Percentiles rank a stretch among this genome's conserved stretches.
These are phyloP conservation scores for Nematostella vectensis DNA, from an alignment of 92 coral and sea anemone species.

Conservation along the genomic window DNA sequence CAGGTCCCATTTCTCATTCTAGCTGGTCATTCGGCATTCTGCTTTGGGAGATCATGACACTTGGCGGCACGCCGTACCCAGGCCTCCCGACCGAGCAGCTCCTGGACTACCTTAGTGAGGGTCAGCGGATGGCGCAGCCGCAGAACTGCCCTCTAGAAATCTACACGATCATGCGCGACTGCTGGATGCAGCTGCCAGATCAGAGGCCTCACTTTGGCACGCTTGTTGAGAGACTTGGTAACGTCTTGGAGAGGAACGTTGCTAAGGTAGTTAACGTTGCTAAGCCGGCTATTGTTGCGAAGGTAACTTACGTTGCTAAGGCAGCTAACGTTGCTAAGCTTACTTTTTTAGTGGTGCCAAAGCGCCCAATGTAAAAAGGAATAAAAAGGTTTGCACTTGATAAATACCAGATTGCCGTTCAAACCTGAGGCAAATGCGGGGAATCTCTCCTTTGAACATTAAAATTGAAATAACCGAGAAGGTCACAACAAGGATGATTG, in stretches of 20 bases:
- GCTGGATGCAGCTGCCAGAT: constrained; percentile 62
- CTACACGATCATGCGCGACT: constrained; percentile 76
- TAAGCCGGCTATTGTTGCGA: background rate
- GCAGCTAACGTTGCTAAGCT: too few species aligned
- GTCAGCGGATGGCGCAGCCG: constrained; percentile 73
- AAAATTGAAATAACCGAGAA: too few species aligned
- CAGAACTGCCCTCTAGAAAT: constrained; percentile 74
- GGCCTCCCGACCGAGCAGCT: constrained; percentile 58
- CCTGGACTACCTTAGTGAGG: constrained; percentile 64
- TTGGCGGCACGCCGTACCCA: constrained; percentile 86
- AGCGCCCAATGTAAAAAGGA: too few species aligned
- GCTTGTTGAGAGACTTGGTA: constrained; percentile 57
- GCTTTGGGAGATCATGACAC: constrained; percentile 86
- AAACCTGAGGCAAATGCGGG: too few species aligned
- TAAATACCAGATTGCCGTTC: too few species aligned
- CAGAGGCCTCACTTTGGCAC: constrained; percentile 48
- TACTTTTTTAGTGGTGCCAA: too few species aligned
- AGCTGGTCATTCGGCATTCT: constrained; percentile 91
- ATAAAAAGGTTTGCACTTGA: too few species aligned
- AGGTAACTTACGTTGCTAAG: too few species aligned
- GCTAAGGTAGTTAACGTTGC: constrained; percentile 37
- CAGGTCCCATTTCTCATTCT: background rate
- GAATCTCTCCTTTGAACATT: too few species aligned
- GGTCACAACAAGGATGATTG: too few species aligned
- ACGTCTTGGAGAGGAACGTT: constrained; percentile 50